Base-by-base conservation (phyloP, 2,888 invertebrate species). In the Monochamus alternatus region DNA sequence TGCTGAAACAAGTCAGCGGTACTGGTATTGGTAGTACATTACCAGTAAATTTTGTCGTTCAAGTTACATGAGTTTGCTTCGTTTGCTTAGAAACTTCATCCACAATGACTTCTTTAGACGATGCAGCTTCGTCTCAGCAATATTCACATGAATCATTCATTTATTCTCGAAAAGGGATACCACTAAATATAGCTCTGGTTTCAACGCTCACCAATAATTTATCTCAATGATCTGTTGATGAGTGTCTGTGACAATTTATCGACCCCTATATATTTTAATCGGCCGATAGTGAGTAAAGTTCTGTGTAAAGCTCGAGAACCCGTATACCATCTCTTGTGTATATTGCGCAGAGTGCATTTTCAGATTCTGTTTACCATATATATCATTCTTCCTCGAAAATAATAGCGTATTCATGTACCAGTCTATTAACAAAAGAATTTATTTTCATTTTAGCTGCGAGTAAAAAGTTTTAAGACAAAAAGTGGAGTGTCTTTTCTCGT, bases 361-460 rank as follows among this genome's bases (percentile, higher is more conserved):
- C 88, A 84, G 88, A 88, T 89, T 87, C 88, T 88, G 87, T 89
- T 89, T 89, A 88, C 88, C 89, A 89, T 89, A 88, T 88, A 88
- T 88, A 89, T 88, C 89, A 89, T 87, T 88, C 88, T 88, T 89
- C 87, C 89, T 89, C 88, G 89, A 88, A 90, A 90, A 90, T 90
- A 90, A 90, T 90, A 90, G 90, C 90, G 86, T 87, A 90, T 89
- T 89, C 90, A 87, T 90, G 90, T 90, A 90, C 87, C 89, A 88
- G 89, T 89, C 90, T 90, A 90, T 90, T 90, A 90, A 90, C 88
- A 89, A 89, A 89, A 89, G 90, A 89, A 90, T 90, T 90, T 90
- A 90, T 90, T 90, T 90, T 90, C 90, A 90, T 90, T 90, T 87
- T 83, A 85, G 72, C 72, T 67, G 73, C 63, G 68, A 74, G 60